Percentiles rank a stretch among this genome's conserved stretches.
phyloP scores from a whole-genome alignment of 2,888 invertebrate species.

The Andricus curvator region DNA sequence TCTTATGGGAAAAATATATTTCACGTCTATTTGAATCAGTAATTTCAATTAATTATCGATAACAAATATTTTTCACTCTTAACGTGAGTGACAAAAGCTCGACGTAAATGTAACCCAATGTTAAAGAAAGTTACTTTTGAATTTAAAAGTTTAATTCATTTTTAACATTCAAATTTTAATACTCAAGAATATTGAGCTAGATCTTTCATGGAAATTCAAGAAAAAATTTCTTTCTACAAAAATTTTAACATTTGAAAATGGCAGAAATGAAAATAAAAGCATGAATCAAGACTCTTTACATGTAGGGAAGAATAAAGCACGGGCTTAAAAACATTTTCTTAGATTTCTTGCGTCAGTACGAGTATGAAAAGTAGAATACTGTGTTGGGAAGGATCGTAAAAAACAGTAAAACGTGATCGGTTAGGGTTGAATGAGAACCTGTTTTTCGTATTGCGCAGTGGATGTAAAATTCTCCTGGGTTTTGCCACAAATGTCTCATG shows the following conservation, averaged over 20 bases:
- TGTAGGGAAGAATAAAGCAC: neutral
- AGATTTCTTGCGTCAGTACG: conserved; percentile 6
- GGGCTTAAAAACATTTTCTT: neutral
- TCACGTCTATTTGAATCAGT: too few species aligned
- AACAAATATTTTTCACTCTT: too few species aligned
- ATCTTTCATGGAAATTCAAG: neutral
- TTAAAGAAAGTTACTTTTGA: too few species aligned
- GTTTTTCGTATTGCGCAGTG: neutral
- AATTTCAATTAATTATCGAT: too few species aligned
- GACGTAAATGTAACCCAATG: too few species aligned
- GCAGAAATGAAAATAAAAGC: neutral
- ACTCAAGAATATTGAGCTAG: too few species aligned
- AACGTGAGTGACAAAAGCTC: too few species aligned
- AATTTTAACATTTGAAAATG: neutral
- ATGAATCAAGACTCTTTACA: neutral
- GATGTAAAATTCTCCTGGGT: neutral
- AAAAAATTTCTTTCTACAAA: neutral
- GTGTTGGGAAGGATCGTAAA: neutral
- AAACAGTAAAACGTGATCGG: neutral
- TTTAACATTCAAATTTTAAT: rapidly evolving
- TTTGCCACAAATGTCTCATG: conserved; percentile 8
- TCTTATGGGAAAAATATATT: too few species aligned
- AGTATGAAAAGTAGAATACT: conserved; percentile 13
- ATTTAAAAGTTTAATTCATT: too few species aligned
- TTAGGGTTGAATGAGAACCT: neutral